Evolutionary conservation across 2,113 vertebrate species (phyloP), one percentile per base, ranked within the genome.

Genomic region (Mesoclemmys tuberculata): DNA sequence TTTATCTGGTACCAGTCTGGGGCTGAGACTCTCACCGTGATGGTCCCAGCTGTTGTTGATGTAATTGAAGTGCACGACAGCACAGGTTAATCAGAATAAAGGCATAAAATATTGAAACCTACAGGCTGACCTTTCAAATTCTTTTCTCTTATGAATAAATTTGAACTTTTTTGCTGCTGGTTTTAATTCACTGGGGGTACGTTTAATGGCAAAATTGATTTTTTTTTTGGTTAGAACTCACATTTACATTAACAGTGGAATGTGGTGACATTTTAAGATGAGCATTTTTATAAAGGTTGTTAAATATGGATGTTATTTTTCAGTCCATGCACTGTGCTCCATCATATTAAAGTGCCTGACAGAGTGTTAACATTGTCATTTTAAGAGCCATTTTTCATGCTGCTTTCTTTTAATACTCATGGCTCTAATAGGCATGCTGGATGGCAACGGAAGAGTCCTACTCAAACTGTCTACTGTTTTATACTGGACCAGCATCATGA

Each of bases 131-230:
- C 79, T 96, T 94, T 49, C 27, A 78, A 92, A 82, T 48, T 56
- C 55, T 93, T 86, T 79, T 35, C 61, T 84, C 74, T 82, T 88
- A 78, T 64, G 49, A 82, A 88, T 49, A 41, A 83, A 88, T 64
- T 55, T 4, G 1, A 89, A 79, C 77, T 87, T 94, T 92, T 86
- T 93, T 91, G 80, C 81, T 93, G 58, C 74, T 82, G 58, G 44
- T 52, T 90, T 96, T 92, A 91, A 88, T 95, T 94, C 79, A 85
- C 5, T 88, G 90, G 90, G 7, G 91, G 46, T 51, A 85, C 90
- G 44, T 55, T 93, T 87, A 93, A 90, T 94, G 75, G 80, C 41
- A 83, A 93, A 96, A 92, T 44, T 35, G 21, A 80, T 84, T 86
- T 74, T 91, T 87, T 58, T 58, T 56, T 77, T 38, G 56, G 44